Evolutionary conservation across 2,113 vertebrate species (phyloP), one percentile per base, ranked within the genome.

Genomic region (Perca schrenkii): DNA sequence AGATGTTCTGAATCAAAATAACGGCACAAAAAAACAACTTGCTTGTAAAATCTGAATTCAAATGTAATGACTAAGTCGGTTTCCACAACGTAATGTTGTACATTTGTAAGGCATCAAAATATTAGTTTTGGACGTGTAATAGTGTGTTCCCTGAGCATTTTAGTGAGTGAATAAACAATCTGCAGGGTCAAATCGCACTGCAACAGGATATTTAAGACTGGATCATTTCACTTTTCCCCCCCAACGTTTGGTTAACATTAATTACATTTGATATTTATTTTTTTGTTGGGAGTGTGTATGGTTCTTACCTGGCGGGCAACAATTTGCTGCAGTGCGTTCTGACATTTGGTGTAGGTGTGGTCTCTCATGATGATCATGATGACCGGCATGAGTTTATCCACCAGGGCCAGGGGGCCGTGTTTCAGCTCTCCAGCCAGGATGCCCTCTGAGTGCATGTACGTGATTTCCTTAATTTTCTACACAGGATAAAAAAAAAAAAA

Each of bases 301-400:
- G 31, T 0, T 58, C 94, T 90, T 66, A 99, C 98, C 93, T 99
- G 97, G 56, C 98, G 96, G 0, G 98, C 98, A 4, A 98, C 96
- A 52, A 99, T 97, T 88, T 99, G 98, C 93, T 99, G 98, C 64
- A 99, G 92, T 15, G 98, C 98, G 0, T 99, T 99, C 94, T 99
- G 98, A 94, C 98, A 99, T 93, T 99, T 99, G 83, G 79, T 80
- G 0, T 99, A 99, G 0, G 98, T 99, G 85, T 97, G 95, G 90
- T 99, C 98, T 85, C 98, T 95, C 98, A 98, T 99, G 94, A 99
- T 99, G 94, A 99, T 99, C 98, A 99, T 99, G 82, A 99, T 99
- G 62, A 99, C 98, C 0, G 98, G 98, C 98, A 99, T 99, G n/a
- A 99, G 92, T 64, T 99, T 98, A 88, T 99, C 98, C 88, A 99